phyloP scores from a whole-genome alignment of 1,140 invertebrate genomes.

The Antheraea mylitta region DNA sequence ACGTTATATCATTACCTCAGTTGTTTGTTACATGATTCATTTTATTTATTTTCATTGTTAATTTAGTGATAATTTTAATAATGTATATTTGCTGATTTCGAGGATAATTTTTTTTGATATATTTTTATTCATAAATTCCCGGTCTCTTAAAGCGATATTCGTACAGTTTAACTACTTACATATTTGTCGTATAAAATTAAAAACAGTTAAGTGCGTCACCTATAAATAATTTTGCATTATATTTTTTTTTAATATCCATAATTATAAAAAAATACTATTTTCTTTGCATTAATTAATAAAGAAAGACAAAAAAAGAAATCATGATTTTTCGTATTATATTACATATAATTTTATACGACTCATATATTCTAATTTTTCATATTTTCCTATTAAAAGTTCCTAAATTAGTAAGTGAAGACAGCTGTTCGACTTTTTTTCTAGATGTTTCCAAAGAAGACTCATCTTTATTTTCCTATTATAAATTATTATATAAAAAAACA shows the following conservation, averaged over 20 bases:
- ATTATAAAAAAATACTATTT: no score
- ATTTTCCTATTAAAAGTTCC: constrained; percentile 18
- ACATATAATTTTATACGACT: no score
- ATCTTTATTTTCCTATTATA: neutral
- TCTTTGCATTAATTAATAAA: no score
- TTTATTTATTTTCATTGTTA: constrained; percentile 4
- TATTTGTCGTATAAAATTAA: no score
- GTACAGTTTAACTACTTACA: constrained; percentile 36
- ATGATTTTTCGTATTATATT: no score
- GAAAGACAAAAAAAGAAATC: no score
- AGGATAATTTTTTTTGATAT: neutral
- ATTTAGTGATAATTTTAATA: constrained; percentile 13
- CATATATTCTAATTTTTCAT: no score
- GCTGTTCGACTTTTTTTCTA: neutral
- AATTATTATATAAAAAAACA: neutral
- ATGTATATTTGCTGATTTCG: constrained; percentile 10
- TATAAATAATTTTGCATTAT: no score
- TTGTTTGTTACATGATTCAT: constrained; percentile 23
- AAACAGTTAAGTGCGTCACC: no score
- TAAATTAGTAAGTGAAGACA: constrained; percentile 24
- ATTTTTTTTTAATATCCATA: no score
- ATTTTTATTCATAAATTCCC: constrained; percentile 4
- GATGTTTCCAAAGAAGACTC: no score
- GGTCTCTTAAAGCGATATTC: constrained; percentile 29
- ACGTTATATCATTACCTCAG: constrained; percentile 16